Conservation (phyloP, 2,797 vertebrate genomes). For the Chelon auratus region DNA sequence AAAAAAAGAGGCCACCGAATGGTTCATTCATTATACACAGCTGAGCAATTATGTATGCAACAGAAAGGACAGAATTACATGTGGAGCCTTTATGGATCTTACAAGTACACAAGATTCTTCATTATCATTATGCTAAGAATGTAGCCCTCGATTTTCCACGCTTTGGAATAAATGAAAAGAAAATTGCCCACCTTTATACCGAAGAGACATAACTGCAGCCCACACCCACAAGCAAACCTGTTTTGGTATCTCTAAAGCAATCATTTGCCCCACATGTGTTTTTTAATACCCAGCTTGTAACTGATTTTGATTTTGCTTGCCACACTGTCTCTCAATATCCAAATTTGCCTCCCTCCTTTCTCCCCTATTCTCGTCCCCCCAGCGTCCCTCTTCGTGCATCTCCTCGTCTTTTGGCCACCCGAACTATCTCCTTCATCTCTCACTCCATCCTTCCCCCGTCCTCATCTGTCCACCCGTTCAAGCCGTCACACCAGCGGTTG, state of each 20-base stretch:
- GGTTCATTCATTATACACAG: conserved; percentile 54
- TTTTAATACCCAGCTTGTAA: conserved; percentile 47
- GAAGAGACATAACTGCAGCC: conserved; percentile 43
- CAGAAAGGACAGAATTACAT: conserved; percentile 50
- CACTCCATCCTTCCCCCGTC: conserved; percentile 34
- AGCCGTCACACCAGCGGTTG: conserved; percentile 85
- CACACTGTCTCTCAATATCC: conserved; percentile 28
- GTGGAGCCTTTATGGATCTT: conserved; percentile 37
- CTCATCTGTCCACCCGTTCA: conserved; percentile 46
- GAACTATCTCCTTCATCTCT: conserved; percentile 40
- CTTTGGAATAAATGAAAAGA: conserved; percentile 77
- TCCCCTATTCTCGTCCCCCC: conserved; percentile 4
- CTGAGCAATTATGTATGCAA: conserved; percentile 60
- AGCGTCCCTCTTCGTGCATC: conserved; percentile 35
- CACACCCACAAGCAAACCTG: conserved; percentile 54
- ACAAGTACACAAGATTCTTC: conserved; percentile 20
- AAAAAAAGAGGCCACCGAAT: conserved; percentile 32
- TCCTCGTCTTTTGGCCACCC: conserved; percentile 42
- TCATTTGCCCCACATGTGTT: conserved; percentile 59
- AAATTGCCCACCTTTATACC: conserved; percentile 79
- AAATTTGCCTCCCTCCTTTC: conserved; percentile 18
- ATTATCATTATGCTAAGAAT: conserved; percentile 45
- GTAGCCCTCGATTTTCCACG: conserved; percentile 64
- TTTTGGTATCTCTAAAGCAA: conserved; percentile 65
- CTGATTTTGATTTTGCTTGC: conserved; percentile 59